These are phyloP conservation scores for Boloria selene DNA, from an alignment of 2,888 invertebrate genomes.

Conservation along the genomic window DNA sequence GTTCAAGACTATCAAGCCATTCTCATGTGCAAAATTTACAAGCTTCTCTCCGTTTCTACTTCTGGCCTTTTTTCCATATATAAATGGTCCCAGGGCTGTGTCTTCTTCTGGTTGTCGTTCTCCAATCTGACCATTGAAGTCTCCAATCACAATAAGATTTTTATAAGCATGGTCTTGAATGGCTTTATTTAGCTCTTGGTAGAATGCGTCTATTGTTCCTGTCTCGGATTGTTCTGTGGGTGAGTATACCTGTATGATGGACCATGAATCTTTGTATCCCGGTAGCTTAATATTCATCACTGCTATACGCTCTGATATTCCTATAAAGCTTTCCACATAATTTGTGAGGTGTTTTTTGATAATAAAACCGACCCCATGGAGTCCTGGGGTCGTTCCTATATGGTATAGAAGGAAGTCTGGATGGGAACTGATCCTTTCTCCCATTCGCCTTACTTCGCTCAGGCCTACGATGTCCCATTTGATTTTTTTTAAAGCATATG, in stretches of 20 bases:
- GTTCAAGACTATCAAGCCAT: conserved; percentile 33
- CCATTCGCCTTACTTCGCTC: conserved; percentile 39
- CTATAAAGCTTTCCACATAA: conserved; percentile 18
- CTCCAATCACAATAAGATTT: too few species aligned
- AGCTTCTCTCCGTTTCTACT: too few species aligned
- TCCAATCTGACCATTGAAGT: too few species aligned
- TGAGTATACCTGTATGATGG: conserved; percentile 44
- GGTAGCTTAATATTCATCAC: conserved; percentile 42
- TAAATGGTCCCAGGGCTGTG: too few species aligned
- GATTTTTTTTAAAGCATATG: conserved; percentile 28
- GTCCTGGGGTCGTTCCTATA: not conserved
- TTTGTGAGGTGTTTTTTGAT: not conserved
- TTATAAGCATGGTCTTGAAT: conserved; percentile 25
- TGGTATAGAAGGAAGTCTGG: conserved; percentile 31
- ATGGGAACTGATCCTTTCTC: conserved; percentile 33
- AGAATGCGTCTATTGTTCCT: conserved; percentile 35
- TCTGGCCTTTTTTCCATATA: too few species aligned
- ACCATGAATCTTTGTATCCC: conserved; percentile 42
- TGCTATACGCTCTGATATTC: conserved; percentile 42
- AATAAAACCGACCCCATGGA: not conserved
- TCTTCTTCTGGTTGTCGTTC: too few species aligned
- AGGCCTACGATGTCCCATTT: conserved; percentile 39
- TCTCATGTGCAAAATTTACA: conserved; percentile 19
- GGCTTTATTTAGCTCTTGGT: conserved; percentile 28
- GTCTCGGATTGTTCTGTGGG: conserved; percentile 39